Base-by-base conservation (phyloP, 2,797 vertebrate genomes). In the Hypotaenidia philippensis region DNA sequence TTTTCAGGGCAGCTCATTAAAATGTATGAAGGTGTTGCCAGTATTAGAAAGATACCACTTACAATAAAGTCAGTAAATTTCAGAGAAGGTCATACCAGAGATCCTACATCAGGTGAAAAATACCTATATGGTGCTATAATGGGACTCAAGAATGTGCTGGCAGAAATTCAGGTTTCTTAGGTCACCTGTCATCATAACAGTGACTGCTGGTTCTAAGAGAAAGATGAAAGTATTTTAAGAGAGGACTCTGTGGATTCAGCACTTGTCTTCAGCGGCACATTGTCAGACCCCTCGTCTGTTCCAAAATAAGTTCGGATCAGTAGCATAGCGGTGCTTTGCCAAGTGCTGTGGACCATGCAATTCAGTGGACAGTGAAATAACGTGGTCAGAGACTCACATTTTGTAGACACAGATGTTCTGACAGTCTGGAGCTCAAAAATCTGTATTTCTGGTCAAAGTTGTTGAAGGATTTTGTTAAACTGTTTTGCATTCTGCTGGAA, bases 1-100 rank as follows among this genome's bases (percentile, higher is more conserved):
- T 92, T 89, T 95, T 91, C 85, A 83, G 72, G 68, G 72, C 52
- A 87, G 87, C 38, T 87, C 64, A 96, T 97, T 95, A 97, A 97
- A 96, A 97, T 96, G 69, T 65, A 94, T 95, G 90, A 95, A 89
- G 49, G 31, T 93, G 59, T 80, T 93, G 70, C 90, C 77, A 56
- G 36, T 85, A 91, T 90, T 95, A 94, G 83, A 93, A 89, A 95
- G 81, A 93, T 50, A 85, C 61, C 61, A 59, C 78, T 95, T 93
- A 77, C 27, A 90, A 74, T 88, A 78, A 95, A 97, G 94, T 90
- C 80, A 91, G 76, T 94, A 92, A 94, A 90, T 79, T 87, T 91
- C 50, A 93, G 64, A 89, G 85, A 96, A 96, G 94, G 92, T 95
- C 90, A 94, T 23, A 78, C 50, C 52, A 76, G 61, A 95, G 74